A percentile compares a stretch with the other conserved stretches of the same genome.
Conservation (phyloP, 2,797 vertebrate species). For the Megalops cyprinoides region DNA sequence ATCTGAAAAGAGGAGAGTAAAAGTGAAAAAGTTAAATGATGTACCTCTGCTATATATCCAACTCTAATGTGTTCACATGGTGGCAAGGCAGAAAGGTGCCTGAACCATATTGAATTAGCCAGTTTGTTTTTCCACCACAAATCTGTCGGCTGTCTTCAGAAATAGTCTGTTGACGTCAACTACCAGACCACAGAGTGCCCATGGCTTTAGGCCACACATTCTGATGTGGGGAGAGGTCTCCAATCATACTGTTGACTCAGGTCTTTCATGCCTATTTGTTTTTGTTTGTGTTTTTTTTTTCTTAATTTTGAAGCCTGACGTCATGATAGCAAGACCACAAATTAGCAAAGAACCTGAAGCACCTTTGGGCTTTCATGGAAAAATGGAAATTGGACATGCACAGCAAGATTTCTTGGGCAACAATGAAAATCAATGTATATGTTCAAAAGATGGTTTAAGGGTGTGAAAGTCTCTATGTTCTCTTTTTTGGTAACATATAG, state of each 20-base stretch:
- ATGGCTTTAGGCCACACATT: neutral
- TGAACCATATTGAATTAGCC: neutral
- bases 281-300: neutral
- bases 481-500: neutral
- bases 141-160: constrained; percentile 12
- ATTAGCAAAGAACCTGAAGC: neutral
- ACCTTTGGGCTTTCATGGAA: too few relatives aligned
- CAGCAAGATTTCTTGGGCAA: too few relatives aligned
- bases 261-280: neutral
- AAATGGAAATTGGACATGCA: too few relatives aligned
- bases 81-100: neutral
- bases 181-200: neutral
- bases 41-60: neutral
- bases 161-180: constrained; percentile 3
- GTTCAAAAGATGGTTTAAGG: neutral
- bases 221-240: neutral
- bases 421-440: neutral
- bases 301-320: neutral
- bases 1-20: neutral
- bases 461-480: neutral
- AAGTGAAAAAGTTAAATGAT: neutral
- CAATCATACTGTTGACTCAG: neutral
- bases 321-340: neutral
- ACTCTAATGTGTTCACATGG: neutral
- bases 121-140: constrained; percentile 11